A percentile compares a stretch with the other conserved stretches of the same genome.
phyloP scores from a whole-genome alignment of 1,140 invertebrate genomes.

The Melanaphis sacchari region DNA sequence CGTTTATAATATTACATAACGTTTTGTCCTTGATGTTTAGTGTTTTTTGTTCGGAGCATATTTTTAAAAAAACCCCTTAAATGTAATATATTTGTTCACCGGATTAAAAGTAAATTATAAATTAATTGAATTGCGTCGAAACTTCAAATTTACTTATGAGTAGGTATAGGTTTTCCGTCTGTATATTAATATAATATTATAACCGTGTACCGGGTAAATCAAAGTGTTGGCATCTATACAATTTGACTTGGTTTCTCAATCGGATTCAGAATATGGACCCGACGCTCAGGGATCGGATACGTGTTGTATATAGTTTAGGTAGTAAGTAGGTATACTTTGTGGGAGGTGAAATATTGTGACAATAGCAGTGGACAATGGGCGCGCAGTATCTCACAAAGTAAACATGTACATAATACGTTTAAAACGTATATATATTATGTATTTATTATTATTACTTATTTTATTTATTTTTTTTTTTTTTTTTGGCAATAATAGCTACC shows the following conservation, averaged over 20 bases:
- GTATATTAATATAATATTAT: not conserved
- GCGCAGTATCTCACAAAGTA: not conserved
- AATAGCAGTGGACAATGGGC: not conserved
- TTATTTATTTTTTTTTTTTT: not conserved
- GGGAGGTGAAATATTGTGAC: conserved; percentile 33
- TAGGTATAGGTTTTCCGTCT: too few species aligned
- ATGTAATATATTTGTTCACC: not conserved
- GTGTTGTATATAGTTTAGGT: not conserved
- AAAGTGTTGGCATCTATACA: not conserved
- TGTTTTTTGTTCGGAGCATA: not conserved
- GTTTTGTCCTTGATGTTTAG: not conserved
- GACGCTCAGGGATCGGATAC: not conserved
- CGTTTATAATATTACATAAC: not conserved
- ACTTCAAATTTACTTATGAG: not conserved
- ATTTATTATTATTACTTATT: not conserved
- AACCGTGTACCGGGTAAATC: not conserved
- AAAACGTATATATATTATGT: not conserved
- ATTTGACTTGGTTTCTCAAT: not conserved
- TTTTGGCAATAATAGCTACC: conserved; percentile 17
- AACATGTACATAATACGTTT: not conserved
- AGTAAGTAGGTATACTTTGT: not conserved
- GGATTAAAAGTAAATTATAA: too few species aligned
- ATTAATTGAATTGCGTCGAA: not conserved
- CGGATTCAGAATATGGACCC: not conserved
- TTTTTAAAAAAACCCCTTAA: not conserved